Evolutionary conservation across 2,888 invertebrate species (phyloP), one percentile per base, ranked within the genome.

Genomic region (Platynereis dumerilii): DNA sequence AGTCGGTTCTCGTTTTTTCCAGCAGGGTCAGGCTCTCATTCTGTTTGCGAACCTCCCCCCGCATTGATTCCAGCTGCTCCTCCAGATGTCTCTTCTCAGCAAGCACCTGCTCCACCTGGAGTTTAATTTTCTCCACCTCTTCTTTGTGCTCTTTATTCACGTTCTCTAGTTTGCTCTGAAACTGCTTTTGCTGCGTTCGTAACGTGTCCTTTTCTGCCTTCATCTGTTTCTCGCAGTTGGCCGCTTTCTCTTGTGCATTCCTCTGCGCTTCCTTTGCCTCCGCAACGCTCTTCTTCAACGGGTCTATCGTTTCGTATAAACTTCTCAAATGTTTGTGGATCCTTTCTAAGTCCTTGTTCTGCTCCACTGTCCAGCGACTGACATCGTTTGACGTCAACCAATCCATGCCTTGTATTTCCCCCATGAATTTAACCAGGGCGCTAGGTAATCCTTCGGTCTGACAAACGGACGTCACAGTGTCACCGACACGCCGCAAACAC

Each of bases 361-460:
- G 79, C 66, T 83, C 83, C 2, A 72, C 68, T 26, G 76, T 73
- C 83, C 83, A 83, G 29, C 78, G 75, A 26, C 74, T 69, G 17
- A 83, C 75, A 69, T 83, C 83, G 69, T 76, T 78, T 28, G 75
- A 73, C 24, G 65, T 56, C 54, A 83, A 65, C 80, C 81, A 80
- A 22, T 80, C 77, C 15, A 78, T 54, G 53, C 76, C 78, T 10
- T 74, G 74, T 5, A 81, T 71, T 59, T 79, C 74, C 2, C 74
- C 69, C 54, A 73, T 75, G 66, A 74, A 80, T 63, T 79, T 80
- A 39, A 75, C 76, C 52, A 83, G 73, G 55, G 75, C 74, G 10
- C 80, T 81, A 2, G 81, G 80, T 27, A 83, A 74, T 27, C 77
- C 78, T 60, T 82, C 80, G n/a, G 74, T 73, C 58, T 78, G 72